Evolutionary conservation across 1,140 invertebrate species (phyloP).

Genomic region (Panagrolaimus sp.): DNA sequence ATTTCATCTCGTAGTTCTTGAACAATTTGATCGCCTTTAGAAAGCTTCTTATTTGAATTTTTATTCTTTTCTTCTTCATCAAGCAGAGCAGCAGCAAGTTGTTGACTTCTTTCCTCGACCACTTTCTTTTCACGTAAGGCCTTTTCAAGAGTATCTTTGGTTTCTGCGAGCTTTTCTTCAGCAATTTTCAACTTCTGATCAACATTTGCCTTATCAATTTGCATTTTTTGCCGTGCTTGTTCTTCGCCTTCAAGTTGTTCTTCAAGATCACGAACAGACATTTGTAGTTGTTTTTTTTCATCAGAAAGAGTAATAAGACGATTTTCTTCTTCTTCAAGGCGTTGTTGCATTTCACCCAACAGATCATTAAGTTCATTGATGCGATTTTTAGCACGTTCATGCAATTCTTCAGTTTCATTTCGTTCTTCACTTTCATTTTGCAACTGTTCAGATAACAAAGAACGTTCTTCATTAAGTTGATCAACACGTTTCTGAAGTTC

Average conservation of each 20-base stretch:
- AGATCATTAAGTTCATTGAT: neutral
- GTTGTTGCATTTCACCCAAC: slow-evolving; percentile 4
- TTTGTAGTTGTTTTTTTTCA: slow-evolving; percentile 61
- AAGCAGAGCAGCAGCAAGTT: slow-evolving; percentile 80
- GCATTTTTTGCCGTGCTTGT: slow-evolving; percentile 85
- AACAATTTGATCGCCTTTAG: slow-evolving; percentile 61
- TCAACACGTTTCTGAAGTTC: slow-evolving; percentile 29
- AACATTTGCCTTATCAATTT: slow-evolving; percentile 88
- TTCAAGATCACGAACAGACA: slow-evolving; percentile 60
- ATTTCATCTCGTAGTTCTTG: slow-evolving; percentile 86
- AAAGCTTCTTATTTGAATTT: slow-evolving; percentile 84
- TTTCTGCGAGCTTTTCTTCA: slow-evolving; percentile 54
- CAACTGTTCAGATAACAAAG: slow-evolving; percentile 83
- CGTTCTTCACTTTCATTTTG: slow-evolving; percentile 85
- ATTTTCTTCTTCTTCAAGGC: slow-evolving; percentile 15
- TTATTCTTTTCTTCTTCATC: slow-evolving; percentile 98
- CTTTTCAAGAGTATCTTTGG: slow-evolving; percentile 61
- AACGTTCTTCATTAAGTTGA: slow-evolving; percentile 80
- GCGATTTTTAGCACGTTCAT: slow-evolving; percentile 60
- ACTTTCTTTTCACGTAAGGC: slow-evolving; percentile 85
- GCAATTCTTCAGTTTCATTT: slow-evolving; percentile 62
- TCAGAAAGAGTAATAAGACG: slow-evolving; percentile 65
- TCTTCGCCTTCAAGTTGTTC: slow-evolving; percentile 88
- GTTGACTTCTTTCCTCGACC: slow-evolving; percentile 82
- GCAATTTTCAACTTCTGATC: slow-evolving; percentile 74